Conservation (phyloP, 2,113 vertebrate genomes). For the Phylloscopus trochiloides region DNA sequence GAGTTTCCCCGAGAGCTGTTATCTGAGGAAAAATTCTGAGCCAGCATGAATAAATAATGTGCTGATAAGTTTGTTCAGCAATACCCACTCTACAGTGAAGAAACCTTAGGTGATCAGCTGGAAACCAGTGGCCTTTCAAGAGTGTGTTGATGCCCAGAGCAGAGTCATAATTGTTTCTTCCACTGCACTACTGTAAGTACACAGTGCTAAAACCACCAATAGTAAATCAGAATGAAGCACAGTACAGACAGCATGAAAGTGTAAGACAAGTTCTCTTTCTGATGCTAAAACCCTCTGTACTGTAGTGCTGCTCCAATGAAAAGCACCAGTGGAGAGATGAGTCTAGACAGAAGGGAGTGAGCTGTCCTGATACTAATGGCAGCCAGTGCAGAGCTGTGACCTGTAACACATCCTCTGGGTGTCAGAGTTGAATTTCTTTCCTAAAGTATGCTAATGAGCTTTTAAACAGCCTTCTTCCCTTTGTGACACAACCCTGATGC, state of each 20-base stretch:
- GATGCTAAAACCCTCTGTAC: background rate
- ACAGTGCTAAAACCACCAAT: background rate
- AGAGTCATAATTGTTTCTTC: background rate
- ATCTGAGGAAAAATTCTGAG: background rate
- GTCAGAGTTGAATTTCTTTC: background rate
- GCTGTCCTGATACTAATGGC: rapidly evolving
- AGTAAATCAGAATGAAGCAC: background rate
- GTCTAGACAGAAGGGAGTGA: background rate
- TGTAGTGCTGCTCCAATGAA: background rate
- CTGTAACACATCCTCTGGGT: background rate
- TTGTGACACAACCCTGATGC: background rate
- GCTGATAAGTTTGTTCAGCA: background rate
- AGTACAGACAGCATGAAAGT: background rate
- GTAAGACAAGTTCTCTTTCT: background rate
- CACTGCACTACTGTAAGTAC: background rate
- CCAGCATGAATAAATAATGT: background rate
- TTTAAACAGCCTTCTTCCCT: background rate
- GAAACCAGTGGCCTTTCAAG: background rate
- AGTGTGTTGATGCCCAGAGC: background rate
- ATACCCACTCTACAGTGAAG: background rate
- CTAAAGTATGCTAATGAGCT: background rate
- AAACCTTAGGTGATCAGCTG: background rate
- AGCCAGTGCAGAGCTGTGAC: background rate
- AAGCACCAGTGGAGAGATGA: background rate
- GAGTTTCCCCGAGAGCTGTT: background rate